Conservation (phyloP, 2,888 invertebrate species). For the Platyscelio sp. region DNA sequence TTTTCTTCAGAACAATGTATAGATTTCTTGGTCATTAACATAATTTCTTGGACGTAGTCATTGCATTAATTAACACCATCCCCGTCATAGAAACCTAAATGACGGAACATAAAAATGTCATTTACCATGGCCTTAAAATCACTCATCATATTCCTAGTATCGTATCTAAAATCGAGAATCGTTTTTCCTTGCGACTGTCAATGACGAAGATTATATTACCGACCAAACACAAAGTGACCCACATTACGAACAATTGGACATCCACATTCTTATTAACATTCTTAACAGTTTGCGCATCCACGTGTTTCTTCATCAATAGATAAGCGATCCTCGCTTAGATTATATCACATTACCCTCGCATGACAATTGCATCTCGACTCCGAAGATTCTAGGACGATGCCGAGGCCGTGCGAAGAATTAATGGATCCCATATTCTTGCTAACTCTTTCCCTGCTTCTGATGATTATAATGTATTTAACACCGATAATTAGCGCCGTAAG, state of each 20-base stretch:
- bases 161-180: constrained; percentile 19
- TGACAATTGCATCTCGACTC: constrained; percentile 60
- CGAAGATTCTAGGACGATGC: constrained; percentile 52
- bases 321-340: constrained; percentile 49
- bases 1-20: constrained; percentile 31
- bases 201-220: constrained; percentile 41
- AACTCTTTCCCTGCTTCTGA: constrained; percentile 1
- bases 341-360: constrained; percentile 50
- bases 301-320: constrained; percentile 62
- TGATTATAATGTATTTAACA: constrained; percentile 36
- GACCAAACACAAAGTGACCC: constrained; percentile 52
- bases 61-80: constrained; percentile 37
- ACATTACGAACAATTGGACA: constrained; percentile 63
- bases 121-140: constrained; percentile 24
- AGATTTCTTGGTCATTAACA: constrained; percentile 29
- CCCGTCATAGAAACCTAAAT: constrained; percentile 33
- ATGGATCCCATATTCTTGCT: constrained; percentile 43
- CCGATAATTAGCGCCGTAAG: constrained; percentile 45
- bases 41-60: constrained; percentile 23
- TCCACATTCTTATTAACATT: constrained; percentile 64
- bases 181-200: constrained; percentile 19
- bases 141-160: constrained; percentile 29
- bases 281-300: constrained; percentile 60
- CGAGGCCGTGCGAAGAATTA: constrained; percentile 50
- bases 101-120: constrained; percentile 26